These are phyloP conservation scores for Vulpes ferrilata DNA, from an alignment of 2,113 vertebrate genomes.

Conservation along the genomic window DNA sequence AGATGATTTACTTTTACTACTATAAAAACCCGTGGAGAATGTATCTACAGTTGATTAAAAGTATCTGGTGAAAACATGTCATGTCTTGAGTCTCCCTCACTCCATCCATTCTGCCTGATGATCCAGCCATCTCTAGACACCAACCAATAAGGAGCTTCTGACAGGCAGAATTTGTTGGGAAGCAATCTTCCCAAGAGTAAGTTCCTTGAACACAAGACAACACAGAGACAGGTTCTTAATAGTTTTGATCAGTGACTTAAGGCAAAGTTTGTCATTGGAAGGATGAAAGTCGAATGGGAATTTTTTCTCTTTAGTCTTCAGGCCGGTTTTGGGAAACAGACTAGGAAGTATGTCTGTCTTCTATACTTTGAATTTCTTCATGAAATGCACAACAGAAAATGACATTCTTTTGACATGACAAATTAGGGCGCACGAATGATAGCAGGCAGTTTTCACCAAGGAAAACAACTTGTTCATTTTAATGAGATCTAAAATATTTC, in stretches of 20 bases:
- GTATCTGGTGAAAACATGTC: background rate
- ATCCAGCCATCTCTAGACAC: background rate
- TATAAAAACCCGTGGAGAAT: background rate
- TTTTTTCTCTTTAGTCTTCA: background rate
- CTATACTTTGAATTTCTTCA: background rate
- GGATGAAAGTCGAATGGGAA: background rate
- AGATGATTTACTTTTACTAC: background rate
- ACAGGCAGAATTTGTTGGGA: background rate
- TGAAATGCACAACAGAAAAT: background rate
- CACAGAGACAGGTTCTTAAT: background rate
- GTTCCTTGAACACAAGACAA: background rate
- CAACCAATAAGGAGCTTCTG: background rate
- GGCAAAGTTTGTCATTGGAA: background rate
- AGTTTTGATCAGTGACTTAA: background rate
- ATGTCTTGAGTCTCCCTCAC: accelerated
- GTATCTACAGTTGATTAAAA: background rate
- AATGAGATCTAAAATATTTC: background rate
- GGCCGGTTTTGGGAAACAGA: background rate
- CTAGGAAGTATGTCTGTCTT: background rate
- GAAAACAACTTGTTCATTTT: background rate
- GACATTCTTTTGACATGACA: background rate
- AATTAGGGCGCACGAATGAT: background rate
- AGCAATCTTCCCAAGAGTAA: background rate
- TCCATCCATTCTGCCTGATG: background rate
- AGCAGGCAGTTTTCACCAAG: background rate